These are phyloP conservation scores for Umimayanthus kanabou DNA, from an alignment of 92 coral and sea anemone genomes.

Conservation along the genomic window DNA sequence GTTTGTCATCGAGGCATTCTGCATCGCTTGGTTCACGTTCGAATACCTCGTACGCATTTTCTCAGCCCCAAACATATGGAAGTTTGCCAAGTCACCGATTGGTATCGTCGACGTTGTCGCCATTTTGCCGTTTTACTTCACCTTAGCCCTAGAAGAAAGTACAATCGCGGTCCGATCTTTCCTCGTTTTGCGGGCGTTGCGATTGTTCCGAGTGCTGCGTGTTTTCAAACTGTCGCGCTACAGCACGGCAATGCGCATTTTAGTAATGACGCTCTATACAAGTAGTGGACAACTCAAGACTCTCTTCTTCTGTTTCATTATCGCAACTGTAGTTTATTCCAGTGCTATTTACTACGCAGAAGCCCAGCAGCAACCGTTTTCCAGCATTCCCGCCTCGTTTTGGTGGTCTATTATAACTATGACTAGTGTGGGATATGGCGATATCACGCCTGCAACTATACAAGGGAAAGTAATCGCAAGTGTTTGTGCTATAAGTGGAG, in stretches of 20 bases:
- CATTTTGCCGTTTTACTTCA: constrained; percentile 78
- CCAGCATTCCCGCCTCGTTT: constrained; percentile 93
- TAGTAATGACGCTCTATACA: constrained; percentile 71
- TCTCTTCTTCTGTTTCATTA: constrained; percentile 64
- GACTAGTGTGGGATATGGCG: constrained; percentile 98
- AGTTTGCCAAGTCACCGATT: constrained; percentile 71
- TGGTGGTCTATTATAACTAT: constrained; percentile 98
- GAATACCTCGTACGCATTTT: constrained; percentile 76
- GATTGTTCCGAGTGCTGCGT: constrained; percentile 86
- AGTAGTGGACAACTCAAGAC: constrained; percentile 87
- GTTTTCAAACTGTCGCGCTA: constrained; percentile 93
- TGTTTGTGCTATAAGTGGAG: constrained; percentile 83
- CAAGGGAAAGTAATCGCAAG: constrained; percentile 81
- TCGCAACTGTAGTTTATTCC: constrained; percentile 79
- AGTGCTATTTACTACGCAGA: constrained; percentile 95
- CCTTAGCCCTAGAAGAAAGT: constrained; percentile 64
- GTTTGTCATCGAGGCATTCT: constrained; percentile 74
- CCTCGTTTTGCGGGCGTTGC: constrained; percentile 85
- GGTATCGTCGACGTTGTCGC: constrained; percentile 86
- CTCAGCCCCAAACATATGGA: constrained; percentile 62
- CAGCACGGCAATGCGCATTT: constrained; percentile 73
- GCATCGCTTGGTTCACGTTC: constrained; percentile 81
- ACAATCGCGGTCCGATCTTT: constrained; percentile 77
- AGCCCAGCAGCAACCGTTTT: constrained; percentile 48
- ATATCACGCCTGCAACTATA: constrained; percentile 74